Percentiles rank a stretch among this genome's conserved stretches.
phyloP scores from a whole-genome alignment of 1,140 invertebrate species.

The Neoseiulus cucumeris region DNA sequence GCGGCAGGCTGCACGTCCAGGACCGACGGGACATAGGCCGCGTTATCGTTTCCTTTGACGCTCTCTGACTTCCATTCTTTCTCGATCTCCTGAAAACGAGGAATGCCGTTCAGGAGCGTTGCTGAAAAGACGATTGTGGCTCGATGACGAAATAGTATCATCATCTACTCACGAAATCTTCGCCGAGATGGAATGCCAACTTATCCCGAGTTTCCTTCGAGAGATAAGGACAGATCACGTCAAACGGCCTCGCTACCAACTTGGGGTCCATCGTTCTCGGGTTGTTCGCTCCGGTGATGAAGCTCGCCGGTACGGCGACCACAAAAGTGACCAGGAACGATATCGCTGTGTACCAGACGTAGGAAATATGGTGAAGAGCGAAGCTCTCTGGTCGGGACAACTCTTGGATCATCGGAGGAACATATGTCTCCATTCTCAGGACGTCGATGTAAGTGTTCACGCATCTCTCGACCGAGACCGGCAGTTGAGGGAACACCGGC shows the following conservation, averaged over 20 bases:
- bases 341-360: background rate
- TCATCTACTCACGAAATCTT: background rate
- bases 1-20: no score
- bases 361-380: background rate
- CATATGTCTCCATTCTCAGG: background rate
- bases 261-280: background rate
- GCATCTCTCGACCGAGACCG: background rate
- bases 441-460: background rate
- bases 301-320: background rate
- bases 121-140: no score
- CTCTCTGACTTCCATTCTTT: no score
- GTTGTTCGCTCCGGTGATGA: background rate
- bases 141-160: no score
- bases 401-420: background rate
- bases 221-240: background rate
- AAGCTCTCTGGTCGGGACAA: background rate
- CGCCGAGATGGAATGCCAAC: background rate
- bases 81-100: no score
- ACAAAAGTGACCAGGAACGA: background rate
- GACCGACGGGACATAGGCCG: no score
- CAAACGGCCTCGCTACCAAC: background rate
- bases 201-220: background rate
- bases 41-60: no score
- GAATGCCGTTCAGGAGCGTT: no score
- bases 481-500: background rate